Evolutionary conservation across 2,797 vertebrate genomes (phyloP).

Genomic region (Cossypha polioptera): DNA sequence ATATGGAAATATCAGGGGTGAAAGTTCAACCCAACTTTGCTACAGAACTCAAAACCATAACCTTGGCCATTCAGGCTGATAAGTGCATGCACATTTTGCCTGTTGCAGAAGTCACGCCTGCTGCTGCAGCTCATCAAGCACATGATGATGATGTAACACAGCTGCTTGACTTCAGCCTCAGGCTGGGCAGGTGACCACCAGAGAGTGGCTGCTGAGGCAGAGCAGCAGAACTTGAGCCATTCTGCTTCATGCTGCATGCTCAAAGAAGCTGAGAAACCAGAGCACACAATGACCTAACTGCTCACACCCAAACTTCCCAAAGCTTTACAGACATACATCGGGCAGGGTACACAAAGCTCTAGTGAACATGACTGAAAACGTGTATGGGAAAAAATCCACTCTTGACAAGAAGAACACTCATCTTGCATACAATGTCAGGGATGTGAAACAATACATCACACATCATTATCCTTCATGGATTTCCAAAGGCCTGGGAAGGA

Average conservation of each 20-base stretch:
- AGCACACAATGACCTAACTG: not conserved
- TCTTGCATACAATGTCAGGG: not conserved
- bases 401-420: not conserved
- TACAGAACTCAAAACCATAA: not conserved
- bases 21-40: not conserved
- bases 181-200: not conserved
- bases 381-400: not conserved
- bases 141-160: rapidly evolving
- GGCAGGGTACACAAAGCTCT: not conserved
- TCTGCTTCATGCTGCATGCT: not conserved
- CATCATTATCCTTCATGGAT: not conserved
- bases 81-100: not conserved
- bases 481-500: not conserved
- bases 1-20: not conserved
- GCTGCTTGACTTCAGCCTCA: not conserved
- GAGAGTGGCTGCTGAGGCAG: not conserved
- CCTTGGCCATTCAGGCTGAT: not conserved
- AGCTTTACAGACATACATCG: rapidly evolving
- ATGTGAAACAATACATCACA: not conserved
- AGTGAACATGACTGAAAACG: rapidly evolving
- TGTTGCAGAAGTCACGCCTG: not conserved
- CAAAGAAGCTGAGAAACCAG: not conserved
- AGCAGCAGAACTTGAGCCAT: not conserved
- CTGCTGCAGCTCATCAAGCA: not conserved
- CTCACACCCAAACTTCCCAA: not conserved